These are phyloP conservation scores for Phrynocephalus versicolor DNA, from an alignment of 2,113 vertebrate genomes.

Conservation along the genomic window DNA sequence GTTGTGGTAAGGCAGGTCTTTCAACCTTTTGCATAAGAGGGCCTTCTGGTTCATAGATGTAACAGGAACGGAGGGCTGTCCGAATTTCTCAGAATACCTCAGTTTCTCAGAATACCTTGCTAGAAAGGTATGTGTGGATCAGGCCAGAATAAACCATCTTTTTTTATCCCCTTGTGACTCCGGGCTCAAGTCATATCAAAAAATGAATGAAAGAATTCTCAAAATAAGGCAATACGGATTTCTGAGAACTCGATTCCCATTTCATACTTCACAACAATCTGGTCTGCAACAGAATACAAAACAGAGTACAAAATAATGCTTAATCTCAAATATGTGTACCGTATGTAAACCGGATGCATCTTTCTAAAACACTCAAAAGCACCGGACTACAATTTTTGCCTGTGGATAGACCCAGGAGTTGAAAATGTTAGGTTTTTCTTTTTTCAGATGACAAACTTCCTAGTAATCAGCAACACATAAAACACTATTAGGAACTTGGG, in stretches of 20 bases:
- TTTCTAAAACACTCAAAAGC: background rate
- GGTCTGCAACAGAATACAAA: background rate
- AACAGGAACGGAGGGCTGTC: background rate
- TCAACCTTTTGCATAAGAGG: background rate
- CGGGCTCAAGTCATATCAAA: conserved; percentile 16
- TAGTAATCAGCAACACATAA: no score
- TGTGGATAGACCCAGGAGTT: background rate
- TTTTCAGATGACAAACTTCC: no score
- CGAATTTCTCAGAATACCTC: background rate
- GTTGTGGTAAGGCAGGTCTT: background rate
- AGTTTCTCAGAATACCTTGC: conserved; percentile 28
- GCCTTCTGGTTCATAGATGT: background rate
- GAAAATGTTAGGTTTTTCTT: no score
- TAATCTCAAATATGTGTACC: background rate
- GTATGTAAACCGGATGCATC: background rate
- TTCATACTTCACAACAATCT: background rate
- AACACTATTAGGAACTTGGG: no score
- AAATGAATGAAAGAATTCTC: conserved; percentile 23
- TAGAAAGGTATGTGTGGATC: background rate
- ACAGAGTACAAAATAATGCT: background rate
- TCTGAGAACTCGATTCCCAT: background rate
- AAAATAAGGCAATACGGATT: background rate
- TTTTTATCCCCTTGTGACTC: background rate
- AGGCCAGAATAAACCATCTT: background rate
- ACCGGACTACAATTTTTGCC: background rate